phyloP scores from a whole-genome alignment of 2,888 invertebrate genomes.

The Lithosia quadra region DNA sequence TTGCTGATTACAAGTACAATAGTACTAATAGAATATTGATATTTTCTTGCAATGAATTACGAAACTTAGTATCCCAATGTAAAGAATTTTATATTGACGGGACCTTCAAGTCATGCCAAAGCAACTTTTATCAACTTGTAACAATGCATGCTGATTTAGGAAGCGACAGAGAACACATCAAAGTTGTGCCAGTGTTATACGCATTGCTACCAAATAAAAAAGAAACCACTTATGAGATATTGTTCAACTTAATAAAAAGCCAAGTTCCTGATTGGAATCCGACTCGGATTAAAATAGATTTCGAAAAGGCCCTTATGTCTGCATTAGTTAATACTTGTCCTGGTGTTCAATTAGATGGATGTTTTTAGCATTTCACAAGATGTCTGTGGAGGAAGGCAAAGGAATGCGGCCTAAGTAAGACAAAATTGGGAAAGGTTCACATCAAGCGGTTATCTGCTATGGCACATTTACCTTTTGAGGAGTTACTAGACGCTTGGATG shows the following conservation, averaged over 20 bases:
- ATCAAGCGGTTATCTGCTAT: too few species aligned
- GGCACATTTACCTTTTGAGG: too few species aligned
- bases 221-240: too few species aligned
- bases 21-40: constrained; percentile 18
- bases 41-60: constrained; percentile 18
- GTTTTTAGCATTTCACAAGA: too few species aligned
- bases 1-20: constrained; percentile 17
- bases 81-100: constrained; percentile 17
- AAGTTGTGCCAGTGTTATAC: constrained; percentile 16
- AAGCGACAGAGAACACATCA: constrained; percentile 16
- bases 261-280: constrained; percentile 10
- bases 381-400: too few species aligned
- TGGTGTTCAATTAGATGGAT: not conserved
- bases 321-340: constrained; percentile 7
- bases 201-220: too few species aligned
- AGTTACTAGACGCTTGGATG: too few species aligned
- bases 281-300: constrained; percentile 9
- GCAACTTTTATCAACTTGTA: constrained; percentile 16
- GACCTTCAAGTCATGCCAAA: constrained; percentile 16
- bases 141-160: constrained; percentile 17
- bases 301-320: constrained; percentile 5
- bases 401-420: too few species aligned
- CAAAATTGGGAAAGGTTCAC: too few species aligned
- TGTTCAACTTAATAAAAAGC: not conserved
- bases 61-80: constrained; percentile 13